Evolutionary conservation across 2,797 vertebrate genomes (phyloP).

Genomic region (Rhynchotus rufescens): DNA sequence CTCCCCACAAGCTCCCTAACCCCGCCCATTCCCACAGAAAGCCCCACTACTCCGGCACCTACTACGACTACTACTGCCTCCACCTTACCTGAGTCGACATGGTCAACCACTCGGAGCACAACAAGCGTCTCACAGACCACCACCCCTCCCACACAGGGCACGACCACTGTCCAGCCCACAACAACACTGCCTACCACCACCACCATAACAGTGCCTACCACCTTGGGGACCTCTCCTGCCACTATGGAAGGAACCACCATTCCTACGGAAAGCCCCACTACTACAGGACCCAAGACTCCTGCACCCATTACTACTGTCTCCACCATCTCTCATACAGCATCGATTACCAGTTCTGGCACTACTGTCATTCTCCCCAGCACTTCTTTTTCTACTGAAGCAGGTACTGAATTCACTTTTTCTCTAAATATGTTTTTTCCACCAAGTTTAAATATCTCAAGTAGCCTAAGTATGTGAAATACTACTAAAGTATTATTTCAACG

Average conservation of each 20-base stretch:
- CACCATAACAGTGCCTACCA: background rate
- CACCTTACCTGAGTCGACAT: accelerated
- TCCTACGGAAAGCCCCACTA: accelerated
- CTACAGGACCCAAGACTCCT: accelerated
- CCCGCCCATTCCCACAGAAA: accelerated
- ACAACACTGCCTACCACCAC: background rate
- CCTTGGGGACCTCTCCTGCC: accelerated
- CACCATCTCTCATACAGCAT: background rate
- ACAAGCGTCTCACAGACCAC: background rate
- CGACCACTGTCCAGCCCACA: background rate
- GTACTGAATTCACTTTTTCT: background rate
- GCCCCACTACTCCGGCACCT: background rate
- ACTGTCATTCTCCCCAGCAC: background rate
- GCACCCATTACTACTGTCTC: accelerated
- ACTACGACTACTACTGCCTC: accelerated
- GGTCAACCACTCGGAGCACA: accelerated
- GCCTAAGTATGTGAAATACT: background rate
- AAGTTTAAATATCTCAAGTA: accelerated
- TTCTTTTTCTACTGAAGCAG: background rate
- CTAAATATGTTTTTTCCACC: accelerated
- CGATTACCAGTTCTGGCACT: accelerated
- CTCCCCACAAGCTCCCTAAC: too few species aligned
- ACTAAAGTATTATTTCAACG: background rate
- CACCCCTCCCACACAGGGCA: background rate
- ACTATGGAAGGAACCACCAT: background rate